These are phyloP conservation scores for Trididemnum nubilum DNA, from an alignment of 23 tunicate genomes.

Conservation along the genomic window DNA sequence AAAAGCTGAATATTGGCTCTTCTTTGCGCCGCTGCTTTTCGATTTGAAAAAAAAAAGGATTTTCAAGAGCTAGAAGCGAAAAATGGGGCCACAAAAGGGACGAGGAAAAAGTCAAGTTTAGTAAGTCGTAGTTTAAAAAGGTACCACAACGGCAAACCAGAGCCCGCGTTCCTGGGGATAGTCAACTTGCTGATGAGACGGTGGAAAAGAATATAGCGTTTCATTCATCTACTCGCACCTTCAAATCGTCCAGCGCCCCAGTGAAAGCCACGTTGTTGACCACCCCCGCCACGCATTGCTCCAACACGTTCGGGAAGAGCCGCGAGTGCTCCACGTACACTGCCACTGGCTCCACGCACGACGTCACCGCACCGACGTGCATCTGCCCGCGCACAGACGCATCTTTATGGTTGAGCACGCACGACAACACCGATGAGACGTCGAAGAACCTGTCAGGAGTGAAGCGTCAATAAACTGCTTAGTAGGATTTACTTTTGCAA, in stretches of 20 bases:
- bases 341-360: slow-evolving; percentile 59
- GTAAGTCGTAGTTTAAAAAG: no score
- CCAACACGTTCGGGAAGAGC: slow-evolving; percentile 50
- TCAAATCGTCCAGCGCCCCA: slow-evolving; percentile 39
- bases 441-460: slow-evolving; percentile 55
- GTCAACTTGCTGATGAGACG: no score
- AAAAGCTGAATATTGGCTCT: no score
- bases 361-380: slow-evolving; percentile 66
- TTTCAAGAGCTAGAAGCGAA: no score
- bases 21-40: no score
- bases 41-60: no score
- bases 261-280: slow-evolving; percentile 61
- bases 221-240: no score
- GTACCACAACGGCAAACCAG: no score
- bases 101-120: no score
- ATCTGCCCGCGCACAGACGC: slow-evolving; percentile 38
- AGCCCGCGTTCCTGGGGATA: no score
- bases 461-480: neutral
- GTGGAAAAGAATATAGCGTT: no score
- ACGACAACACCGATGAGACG: slow-evolving; percentile 40
- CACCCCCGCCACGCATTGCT: slow-evolving; percentile 59
- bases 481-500: neutral
- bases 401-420: slow-evolving; percentile 56
- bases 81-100: no score
- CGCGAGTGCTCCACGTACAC: slow-evolving; percentile 23